phyloP scores from a whole-genome alignment of 1,140 invertebrate species.

The Pseudachorutes palmiensis region DNA sequence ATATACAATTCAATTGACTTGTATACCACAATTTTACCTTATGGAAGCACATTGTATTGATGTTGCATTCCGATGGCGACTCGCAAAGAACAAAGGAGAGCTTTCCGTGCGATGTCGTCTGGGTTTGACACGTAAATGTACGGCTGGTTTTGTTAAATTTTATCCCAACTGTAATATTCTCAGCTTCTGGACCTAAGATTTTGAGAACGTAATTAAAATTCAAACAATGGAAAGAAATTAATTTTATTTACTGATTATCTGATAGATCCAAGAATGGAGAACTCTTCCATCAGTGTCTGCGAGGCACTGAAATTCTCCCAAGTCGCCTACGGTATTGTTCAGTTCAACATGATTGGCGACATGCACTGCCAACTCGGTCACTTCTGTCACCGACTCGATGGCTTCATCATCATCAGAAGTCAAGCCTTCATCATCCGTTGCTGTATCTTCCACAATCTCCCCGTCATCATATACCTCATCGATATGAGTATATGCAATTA shows the following conservation, averaged over 20 bases:
- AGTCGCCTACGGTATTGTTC: slow-evolving; percentile 10
- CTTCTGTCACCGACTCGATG: slow-evolving; percentile 24
- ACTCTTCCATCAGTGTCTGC: slow-evolving; percentile 20
- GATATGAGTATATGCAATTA: slow-evolving; percentile 2
- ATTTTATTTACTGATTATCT: slow-evolving; percentile 23
- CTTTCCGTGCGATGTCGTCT: slow-evolving; percentile 14
- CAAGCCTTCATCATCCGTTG: no score
- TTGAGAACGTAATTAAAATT: neutral
- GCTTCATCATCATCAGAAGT: neutral
- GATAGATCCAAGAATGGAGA: slow-evolving; percentile 29
- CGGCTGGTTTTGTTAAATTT: slow-evolving; percentile 24
- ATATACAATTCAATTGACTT: no score
- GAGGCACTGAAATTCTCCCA: slow-evolving; percentile 28
- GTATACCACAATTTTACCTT: no score
- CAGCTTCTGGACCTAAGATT: slow-evolving; percentile 11
- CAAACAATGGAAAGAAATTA: neutral
- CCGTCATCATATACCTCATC: slow-evolving; percentile 8
- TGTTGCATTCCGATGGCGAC: slow-evolving; percentile 25
- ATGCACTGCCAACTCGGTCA: slow-evolving; percentile 18
- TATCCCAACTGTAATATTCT: slow-evolving; percentile 23
- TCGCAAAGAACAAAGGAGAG: slow-evolving; percentile 23
- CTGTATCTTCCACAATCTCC: neutral
- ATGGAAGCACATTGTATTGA: slow-evolving; percentile 25
- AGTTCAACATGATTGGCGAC: slow-evolving; percentile 29
- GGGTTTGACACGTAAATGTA: slow-evolving; percentile 24